Percentiles rank a stretch among this genome's conserved stretches.
Evolutionary conservation across 1,140 invertebrate genomes (phyloP).

Genomic region (Drosophila repletoides): DNA sequence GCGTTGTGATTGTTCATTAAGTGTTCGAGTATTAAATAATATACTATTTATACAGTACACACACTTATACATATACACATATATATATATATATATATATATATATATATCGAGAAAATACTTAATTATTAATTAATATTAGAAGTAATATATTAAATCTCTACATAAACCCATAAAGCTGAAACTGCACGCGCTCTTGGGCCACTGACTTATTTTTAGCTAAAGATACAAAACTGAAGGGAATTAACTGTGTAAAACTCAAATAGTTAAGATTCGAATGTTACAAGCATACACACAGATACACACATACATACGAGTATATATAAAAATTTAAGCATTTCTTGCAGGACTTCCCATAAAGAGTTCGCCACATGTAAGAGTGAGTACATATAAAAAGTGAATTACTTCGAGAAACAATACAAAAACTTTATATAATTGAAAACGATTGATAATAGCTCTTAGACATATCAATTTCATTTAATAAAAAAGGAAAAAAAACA

Average conservation of each 20-base stretch:
- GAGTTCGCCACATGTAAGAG: constrained; percentile 15
- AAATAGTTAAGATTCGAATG: constrained; percentile 44
- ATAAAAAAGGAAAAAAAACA: constrained; percentile 27
- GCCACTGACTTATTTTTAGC: constrained; percentile 26
- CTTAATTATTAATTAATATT: too few relatives aligned
- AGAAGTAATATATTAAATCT: constrained; percentile 2
- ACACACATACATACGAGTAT: constrained; percentile 24
- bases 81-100: constrained; percentile 34
- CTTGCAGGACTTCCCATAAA: too few relatives aligned
- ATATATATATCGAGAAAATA: constrained; percentile 10
- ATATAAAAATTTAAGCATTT: too few relatives aligned
- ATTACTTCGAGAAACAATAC: constrained; percentile 70
- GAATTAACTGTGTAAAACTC: constrained; percentile 31
- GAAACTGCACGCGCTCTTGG: constrained; percentile 1
- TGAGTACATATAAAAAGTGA: constrained; percentile 40
- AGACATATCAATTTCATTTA: constrained; percentile 82
- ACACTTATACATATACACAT: constrained; percentile 30
- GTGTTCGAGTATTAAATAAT: constrained; percentile 59
- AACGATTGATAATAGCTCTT: constrained; percentile 82
- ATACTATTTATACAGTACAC: constrained; percentile 49
- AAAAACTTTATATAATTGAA: constrained; percentile 70
- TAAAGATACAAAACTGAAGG: constrained; percentile 39
- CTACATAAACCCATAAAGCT: background rate
- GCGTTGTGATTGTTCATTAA: constrained; percentile 82
- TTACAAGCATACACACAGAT: too few relatives aligned